Percentiles rank a stretch among this genome's conserved stretches.
Evolutionary conservation across 2,113 vertebrate genomes (phyloP).

Genomic region (Melanerpes aurifrons): DNA sequence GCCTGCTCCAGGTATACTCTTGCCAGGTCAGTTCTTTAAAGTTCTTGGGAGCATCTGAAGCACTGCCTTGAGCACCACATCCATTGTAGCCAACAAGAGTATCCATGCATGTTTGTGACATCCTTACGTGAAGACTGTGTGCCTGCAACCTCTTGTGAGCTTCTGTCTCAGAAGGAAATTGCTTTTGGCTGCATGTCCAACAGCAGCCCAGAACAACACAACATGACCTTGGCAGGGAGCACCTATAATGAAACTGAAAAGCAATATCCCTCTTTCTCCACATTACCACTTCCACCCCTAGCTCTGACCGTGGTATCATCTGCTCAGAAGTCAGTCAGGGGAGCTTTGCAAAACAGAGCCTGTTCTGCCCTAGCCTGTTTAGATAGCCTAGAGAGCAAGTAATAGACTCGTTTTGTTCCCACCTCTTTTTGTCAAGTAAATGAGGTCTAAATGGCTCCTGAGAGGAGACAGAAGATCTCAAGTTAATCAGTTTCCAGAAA

Average conservation of each 20-base stretch:
- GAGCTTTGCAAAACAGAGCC: not conserved
- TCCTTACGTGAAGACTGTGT: not conserved
- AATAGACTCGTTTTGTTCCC: not conserved
- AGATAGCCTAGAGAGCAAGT: not conserved
- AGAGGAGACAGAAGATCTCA: not conserved
- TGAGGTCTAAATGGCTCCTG: not conserved
- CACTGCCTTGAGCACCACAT: not conserved
- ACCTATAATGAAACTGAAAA: not conserved
- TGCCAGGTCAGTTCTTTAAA: not conserved
- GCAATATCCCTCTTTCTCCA: not conserved
- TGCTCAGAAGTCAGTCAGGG: not conserved
- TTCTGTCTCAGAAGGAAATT: not conserved
- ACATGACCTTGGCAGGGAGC: accelerated
- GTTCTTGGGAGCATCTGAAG: not conserved
- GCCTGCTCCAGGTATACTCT: not conserved
- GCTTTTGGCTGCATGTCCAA: not conserved
- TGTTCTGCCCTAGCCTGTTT: not conserved
- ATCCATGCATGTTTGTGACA: accelerated
- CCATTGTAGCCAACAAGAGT: not conserved
- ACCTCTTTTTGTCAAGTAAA: not conserved
- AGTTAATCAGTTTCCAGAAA: not conserved
- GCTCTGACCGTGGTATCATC: not conserved
- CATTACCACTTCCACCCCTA: not conserved
- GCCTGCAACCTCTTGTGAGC: not conserved
- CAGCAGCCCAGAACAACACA: not conserved